phyloP scores from a whole-genome alignment of 1,140 invertebrate species.

The Cylas formicarius region DNA sequence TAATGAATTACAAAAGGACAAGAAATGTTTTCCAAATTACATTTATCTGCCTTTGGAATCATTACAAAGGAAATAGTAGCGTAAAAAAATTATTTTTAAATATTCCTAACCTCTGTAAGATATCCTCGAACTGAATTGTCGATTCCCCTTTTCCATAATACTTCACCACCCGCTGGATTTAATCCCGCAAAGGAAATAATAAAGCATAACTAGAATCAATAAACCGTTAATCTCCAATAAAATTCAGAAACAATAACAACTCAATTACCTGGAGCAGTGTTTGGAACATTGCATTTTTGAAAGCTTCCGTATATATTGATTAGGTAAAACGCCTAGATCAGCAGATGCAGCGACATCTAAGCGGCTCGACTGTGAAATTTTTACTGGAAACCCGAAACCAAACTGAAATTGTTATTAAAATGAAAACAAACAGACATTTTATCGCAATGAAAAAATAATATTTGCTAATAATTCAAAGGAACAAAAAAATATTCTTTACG shows the following conservation, averaged over 20 bases:
- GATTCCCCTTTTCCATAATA: slow-evolving; percentile 62
- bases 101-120: slow-evolving; percentile 65
- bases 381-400: too few relatives aligned
- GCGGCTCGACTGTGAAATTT: too few relatives aligned
- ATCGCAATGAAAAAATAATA: too few relatives aligned
- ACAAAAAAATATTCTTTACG: too few relatives aligned
- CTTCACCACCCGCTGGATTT: slow-evolving; percentile 29
- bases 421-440: too few relatives aligned
- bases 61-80: not conserved
- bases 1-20: too few relatives aligned
- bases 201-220: slow-evolving; percentile 19
- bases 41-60: not conserved
- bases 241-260: slow-evolving; percentile 1
- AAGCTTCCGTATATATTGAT: too few relatives aligned
- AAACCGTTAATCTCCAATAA: slow-evolving; percentile 1
- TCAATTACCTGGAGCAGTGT: slow-evolving; percentile 24
- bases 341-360: too few relatives aligned
- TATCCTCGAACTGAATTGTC: slow-evolving; percentile 73
- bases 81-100: slow-evolving; percentile 5
- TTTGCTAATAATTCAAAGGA: too few relatives aligned
- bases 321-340: too few relatives aligned
- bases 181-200: not conserved
- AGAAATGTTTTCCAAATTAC: too few relatives aligned
- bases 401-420: too few relatives aligned
- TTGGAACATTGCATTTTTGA: slow-evolving; percentile 23